phyloP scores from a whole-genome alignment of 2,888 invertebrate genomes.

The Megalurothrips usitatus region DNA sequence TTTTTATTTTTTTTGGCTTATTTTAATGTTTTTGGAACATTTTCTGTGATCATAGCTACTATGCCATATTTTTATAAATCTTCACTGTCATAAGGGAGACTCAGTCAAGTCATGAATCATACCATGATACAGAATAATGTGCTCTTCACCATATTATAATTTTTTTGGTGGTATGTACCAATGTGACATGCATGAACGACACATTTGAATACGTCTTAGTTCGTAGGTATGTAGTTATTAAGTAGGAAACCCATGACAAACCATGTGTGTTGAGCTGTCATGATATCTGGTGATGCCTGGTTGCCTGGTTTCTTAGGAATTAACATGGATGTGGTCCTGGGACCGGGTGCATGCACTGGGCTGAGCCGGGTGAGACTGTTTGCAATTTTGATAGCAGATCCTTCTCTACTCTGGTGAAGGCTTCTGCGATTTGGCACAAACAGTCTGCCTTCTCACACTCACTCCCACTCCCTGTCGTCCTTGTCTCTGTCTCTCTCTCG shows the following conservation, averaged over 20 bases:
- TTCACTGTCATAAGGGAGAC: neutral
- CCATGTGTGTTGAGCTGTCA: neutral
- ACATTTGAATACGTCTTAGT: too few species aligned
- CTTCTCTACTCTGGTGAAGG: neutral
- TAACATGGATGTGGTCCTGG: slow-evolving; percentile 24
- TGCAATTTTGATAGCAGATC: neutral
- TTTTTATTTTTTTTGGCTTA: too few species aligned
- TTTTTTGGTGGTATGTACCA: too few species aligned
- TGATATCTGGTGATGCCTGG: neutral
- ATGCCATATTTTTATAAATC: neutral
- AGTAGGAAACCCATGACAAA: neutral
- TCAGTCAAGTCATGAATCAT: too few species aligned
- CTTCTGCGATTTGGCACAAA: neutral
- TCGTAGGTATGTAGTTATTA: too few species aligned
- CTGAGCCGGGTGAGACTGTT: neutral
- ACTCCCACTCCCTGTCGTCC: neutral
- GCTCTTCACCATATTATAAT: too few species aligned
- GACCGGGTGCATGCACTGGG: slow-evolving; percentile 18
- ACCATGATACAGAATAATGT: too few species aligned
- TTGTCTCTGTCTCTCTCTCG: neutral
- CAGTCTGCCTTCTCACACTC: neutral
- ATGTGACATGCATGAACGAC: too few species aligned
- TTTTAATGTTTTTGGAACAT: neutral
- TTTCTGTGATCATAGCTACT: neutral
- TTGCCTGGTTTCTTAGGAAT: slow-evolving; percentile 16